Evolutionary conservation across 1,140 invertebrate genomes (phyloP).

Genomic region (Tyrophagus putrescentiae): DNA sequence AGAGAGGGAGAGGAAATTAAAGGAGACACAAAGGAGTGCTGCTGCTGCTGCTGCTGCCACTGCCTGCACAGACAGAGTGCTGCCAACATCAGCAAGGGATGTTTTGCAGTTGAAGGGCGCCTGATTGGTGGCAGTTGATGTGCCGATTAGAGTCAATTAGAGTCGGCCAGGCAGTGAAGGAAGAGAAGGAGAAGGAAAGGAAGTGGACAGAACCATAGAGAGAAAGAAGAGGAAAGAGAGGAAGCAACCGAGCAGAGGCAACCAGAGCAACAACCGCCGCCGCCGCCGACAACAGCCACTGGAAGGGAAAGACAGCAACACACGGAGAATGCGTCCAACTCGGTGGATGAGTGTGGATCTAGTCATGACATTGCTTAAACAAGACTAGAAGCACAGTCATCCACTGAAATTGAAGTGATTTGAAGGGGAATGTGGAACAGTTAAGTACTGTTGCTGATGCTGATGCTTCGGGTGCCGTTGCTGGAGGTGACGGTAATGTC

Average conservation of each 20-base stretch:
- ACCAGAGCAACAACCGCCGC: not conserved
- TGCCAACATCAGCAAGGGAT: not conserved
- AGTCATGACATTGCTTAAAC: constrained; percentile 15
- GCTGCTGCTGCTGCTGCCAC: too few species aligned
- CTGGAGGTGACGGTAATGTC: too few species aligned
- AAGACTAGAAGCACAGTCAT: constrained; percentile 18
- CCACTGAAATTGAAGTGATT: not conserved
- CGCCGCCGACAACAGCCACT: too few species aligned
- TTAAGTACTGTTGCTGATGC: not conserved
- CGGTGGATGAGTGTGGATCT: constrained; percentile 19
- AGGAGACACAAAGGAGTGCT: not conserved
- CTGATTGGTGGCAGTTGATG: not conserved
- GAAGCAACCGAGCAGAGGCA: not conserved
- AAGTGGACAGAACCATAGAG: constrained; percentile 6
- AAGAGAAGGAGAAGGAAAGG: not conserved
- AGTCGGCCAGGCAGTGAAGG: too few species aligned
- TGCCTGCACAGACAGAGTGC: too few species aligned
- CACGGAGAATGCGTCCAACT: not conserved
- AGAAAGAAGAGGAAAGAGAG: not conserved
- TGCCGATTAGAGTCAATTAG: constrained; percentile 13
- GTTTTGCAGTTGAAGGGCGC: not conserved
- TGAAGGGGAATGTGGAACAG: not conserved
- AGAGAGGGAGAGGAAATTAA: constrained; percentile 1
- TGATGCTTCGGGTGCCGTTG: too few species aligned
- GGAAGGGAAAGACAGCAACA: too few species aligned